A percentile compares a stretch with the other conserved stretches of the same genome.
Evolutionary conservation across 2,888 invertebrate species (phyloP).

Genomic region (Leucania comma): DNA sequence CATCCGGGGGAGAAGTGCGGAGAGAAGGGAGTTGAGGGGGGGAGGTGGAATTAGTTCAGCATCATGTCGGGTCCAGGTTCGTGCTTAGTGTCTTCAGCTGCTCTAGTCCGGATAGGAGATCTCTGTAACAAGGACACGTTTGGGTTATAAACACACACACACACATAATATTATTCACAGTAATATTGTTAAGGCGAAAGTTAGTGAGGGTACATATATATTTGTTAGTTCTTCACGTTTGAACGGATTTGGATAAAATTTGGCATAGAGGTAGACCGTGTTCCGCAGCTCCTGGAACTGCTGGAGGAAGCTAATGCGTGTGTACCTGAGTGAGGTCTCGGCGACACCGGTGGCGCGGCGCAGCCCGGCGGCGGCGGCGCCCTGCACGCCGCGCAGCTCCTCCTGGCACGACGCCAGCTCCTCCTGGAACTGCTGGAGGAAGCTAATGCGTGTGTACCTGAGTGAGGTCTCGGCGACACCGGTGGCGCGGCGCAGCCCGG

Average conservation of each 20-base stretch:
- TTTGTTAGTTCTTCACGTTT: too few relatives aligned
- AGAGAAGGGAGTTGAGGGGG: neutral
- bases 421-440: too few relatives aligned
- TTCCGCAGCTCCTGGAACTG: too few relatives aligned
- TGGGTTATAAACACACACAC: too few relatives aligned
- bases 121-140: conserved; percentile 73
- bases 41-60: conserved; percentile 10
- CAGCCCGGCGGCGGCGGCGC: conserved; percentile 76
- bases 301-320: neutral
- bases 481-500: conserved; percentile 80
- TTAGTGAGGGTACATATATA: too few relatives aligned
- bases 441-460: conserved; percentile 68
- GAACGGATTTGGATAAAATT: too few relatives aligned
- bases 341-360: conserved; percentile 80
- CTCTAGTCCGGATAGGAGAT: conserved; percentile 83
- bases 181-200: too few relatives aligned
- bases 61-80: conserved; percentile 85
- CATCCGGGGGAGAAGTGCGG: conserved; percentile 24
- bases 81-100: conserved; percentile 81
- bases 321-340: conserved; percentile 82
- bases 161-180: neutral
- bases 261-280: too few relatives aligned
- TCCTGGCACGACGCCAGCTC: conserved; percentile 59
- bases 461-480: conserved; percentile 81
- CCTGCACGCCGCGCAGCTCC: conserved; percentile 70